Evolutionary conservation across 2,113 vertebrate genomes (phyloP), one percentile per base, ranked within the genome.

Genomic region (Microcebus griseorufus): DNA sequence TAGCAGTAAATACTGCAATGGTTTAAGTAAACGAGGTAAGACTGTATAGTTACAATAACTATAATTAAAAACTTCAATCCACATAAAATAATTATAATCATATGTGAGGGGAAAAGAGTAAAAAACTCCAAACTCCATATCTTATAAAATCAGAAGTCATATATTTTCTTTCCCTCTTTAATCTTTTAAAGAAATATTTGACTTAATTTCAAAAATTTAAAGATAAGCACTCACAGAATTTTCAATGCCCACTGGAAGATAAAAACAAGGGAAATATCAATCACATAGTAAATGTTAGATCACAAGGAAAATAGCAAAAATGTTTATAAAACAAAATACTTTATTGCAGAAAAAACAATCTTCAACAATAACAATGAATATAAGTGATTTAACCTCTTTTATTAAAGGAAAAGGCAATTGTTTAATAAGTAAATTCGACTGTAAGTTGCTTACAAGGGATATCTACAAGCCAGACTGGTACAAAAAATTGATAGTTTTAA

Each of bases 241-340:
- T 86, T 73, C 62, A 51, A 51, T 48, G 83, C 23, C 25, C 34
- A 73, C 22, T 81, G 18, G 32, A 90, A 67, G 13, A 86, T 39
- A 69, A 51, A 91, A 85, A 73, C 37, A 89, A 88, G 88, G 32
- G 37, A 96, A 92, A 78, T 5, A 58, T 69, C 64, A 65, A 58
- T 93, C 72, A 60, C 11, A 23, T 22, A 1, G 0, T 37, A 64
- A 78, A 58, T 8, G 29, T 34, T 45, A 48, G 10, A 76, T 10
- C 58, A 76, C 23, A 65, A 81, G 9, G 65, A 82, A 88, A 92
- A 37, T 9, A 45, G 32, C 55, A 58, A 78, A 69, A 78, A 60
- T 4, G 12, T 69, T 62, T 84, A 84, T 53, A 70, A 62, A 93
- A 84, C 62, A 86, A 86, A 82, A 64, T 62, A 55, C 10, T 93